phyloP scores from a whole-genome alignment of 2,113 vertebrate species.

The Notechis scutatus region DNA sequence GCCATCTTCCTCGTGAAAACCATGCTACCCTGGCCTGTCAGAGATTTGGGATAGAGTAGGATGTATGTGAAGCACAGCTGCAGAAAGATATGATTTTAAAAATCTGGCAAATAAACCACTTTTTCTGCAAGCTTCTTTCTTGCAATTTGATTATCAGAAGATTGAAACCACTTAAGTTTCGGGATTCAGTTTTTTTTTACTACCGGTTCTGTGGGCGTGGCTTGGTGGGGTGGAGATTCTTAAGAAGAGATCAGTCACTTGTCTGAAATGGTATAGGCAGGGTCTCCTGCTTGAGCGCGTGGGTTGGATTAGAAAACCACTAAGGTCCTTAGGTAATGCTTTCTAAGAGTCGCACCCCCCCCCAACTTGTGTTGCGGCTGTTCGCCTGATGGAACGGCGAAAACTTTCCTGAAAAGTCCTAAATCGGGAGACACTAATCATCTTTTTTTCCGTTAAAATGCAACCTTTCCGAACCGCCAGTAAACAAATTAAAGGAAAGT shows the following conservation, averaged over 20 bases:
- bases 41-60: not conserved
- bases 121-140: not conserved
- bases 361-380: not conserved
- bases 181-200: not conserved
- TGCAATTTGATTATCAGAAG: not conserved
- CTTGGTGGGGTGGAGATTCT: not conserved
- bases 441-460: not conserved
- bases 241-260: not conserved
- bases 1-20: not conserved
- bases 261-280: not conserved
- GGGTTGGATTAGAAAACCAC: not conserved
- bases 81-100: not conserved
- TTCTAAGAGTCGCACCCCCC: not conserved
- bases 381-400: not conserved
- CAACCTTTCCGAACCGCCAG: not conserved
- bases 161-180: not conserved
- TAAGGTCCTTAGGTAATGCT: not conserved
- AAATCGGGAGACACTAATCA: not conserved
- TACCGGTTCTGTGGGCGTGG: no score
- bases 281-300: not conserved
- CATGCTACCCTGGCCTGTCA: not conserved
- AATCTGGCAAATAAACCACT: not conserved
- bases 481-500: not conserved
- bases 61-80: not conserved
- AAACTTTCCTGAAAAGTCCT: not conserved